Evolutionary conservation across 2,888 invertebrate genomes (phyloP), one percentile per base, ranked within the genome.

Genomic region (Polydrusus tereticollis): DNA sequence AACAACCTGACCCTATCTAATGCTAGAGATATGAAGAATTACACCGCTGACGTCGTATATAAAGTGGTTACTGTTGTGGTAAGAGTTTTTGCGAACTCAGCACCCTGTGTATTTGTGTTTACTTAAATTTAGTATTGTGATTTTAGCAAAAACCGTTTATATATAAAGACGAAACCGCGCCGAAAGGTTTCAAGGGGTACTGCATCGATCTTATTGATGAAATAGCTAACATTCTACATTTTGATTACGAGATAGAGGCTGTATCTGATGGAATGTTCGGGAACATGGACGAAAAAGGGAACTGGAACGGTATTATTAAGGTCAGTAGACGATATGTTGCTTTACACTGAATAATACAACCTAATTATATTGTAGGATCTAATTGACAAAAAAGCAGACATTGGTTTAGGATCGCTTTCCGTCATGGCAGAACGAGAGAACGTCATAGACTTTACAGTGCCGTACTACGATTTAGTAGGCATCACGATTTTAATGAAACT

Each of bases 381-480:
- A 26, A 82, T 83, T 62, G 84, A 84, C 41, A 79, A 95, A 88
- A 76, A 83, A 93, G 98, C 98, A 0, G 98, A 99, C 83, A 97
- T 99, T 77, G 98, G 95, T 0, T 85, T 99, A 7, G 96, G 96
- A 1, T 95, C 98, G 0, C 89, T 99, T 83, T 96, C 97, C 0
- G 98, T 99, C 0, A 98, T 98, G 96, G 98, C 98, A 0, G 98
- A 98, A 82, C 87, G 99, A 38, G 98, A 98, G 86, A 96, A 95
- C 81, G 97, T 98, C 0, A 96, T 99, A 1, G 99, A 99, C 86
- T 99, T 98, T 84, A 99, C 99, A 0, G 97, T 99, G 0, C 98
- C 99, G 0, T 99, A 97, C 85, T 99, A 99, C 85, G 99, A 99
- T 87, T 88, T 98, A 76, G 98, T 99, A 0, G 99, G 99, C 0